phyloP scores from a whole-genome alignment of 2,797 vertebrate species.

The Centropyge bicolor region DNA sequence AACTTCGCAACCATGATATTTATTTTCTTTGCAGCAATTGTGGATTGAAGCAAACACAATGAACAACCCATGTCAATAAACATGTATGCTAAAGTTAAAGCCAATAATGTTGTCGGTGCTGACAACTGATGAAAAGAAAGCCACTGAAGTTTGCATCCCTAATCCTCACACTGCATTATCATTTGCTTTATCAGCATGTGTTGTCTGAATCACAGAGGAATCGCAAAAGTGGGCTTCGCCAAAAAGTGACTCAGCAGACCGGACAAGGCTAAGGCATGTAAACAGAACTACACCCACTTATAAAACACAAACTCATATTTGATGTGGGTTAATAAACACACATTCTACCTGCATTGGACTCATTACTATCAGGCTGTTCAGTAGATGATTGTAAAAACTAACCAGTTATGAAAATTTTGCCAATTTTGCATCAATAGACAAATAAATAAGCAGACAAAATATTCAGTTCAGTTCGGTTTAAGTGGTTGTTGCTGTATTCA shows the following conservation, averaged over 20 bases:
- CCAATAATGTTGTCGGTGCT: background rate
- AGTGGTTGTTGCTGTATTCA: background rate
- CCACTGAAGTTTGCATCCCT: background rate
- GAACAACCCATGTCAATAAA: background rate
- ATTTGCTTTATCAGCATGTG: background rate
- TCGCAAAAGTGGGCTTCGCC: background rate
- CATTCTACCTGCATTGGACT: background rate
- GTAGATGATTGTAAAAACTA: background rate
- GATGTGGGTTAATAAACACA: constrained; percentile 32
- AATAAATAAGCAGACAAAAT: background rate
- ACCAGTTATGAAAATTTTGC: too few relatives aligned
- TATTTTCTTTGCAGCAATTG: background rate
- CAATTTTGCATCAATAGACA: background rate
- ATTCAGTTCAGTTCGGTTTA: background rate
- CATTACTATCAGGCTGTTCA: constrained; percentile 16
- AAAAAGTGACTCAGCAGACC: constrained; percentile 34
- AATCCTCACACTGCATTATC: background rate
- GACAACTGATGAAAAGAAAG: background rate
- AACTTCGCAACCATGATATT: background rate
- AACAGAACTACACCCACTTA: constrained; percentile 19
- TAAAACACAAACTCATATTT: constrained; percentile 1
- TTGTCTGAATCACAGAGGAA: background rate
- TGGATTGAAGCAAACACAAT: background rate
- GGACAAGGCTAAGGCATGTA: background rate
- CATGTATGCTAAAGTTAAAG: background rate